Evolutionary conservation across 2,113 vertebrate species (phyloP).

Genomic region (Trachemys scripta): DNA sequence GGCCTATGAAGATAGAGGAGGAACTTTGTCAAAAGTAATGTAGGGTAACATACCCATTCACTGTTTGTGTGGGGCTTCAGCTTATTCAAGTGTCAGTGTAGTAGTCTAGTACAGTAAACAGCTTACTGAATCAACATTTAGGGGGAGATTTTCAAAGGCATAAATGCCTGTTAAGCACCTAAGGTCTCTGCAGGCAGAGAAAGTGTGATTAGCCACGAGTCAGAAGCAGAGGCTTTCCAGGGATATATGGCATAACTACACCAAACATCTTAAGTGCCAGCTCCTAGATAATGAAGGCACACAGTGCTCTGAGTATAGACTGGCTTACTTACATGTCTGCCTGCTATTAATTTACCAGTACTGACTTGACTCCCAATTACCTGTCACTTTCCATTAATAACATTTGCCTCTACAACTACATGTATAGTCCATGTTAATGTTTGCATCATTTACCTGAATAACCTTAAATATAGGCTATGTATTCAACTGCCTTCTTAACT

Average conservation of each 20-base stretch:
- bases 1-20: too few relatives aligned
- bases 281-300: not conserved
- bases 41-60: not conserved
- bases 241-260: not conserved
- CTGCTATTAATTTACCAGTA: slow-evolving; percentile 2
- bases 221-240: not conserved
- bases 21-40: not conserved
- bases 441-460: too few relatives aligned
- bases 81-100: not conserved
- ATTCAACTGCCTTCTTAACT: too few relatives aligned
- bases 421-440: not conserved
- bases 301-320: slow-evolving; percentile 11
- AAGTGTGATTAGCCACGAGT: not conserved
- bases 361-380: slow-evolving; percentile 46
- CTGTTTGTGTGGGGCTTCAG: not conserved
- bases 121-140: not conserved
- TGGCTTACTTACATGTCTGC: not conserved
- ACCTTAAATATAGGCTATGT: too few relatives aligned
- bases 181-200: not conserved
- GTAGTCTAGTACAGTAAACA: not conserved
- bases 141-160: not conserved
- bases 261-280: not conserved
- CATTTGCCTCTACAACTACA: slow-evolving; percentile 42
- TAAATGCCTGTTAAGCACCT: not conserved
- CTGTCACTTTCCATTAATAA: slow-evolving; percentile 10